Evolutionary conservation across 2,888 invertebrate species (phyloP).

Genomic region (Euspilapteryx auroguttella): DNA sequence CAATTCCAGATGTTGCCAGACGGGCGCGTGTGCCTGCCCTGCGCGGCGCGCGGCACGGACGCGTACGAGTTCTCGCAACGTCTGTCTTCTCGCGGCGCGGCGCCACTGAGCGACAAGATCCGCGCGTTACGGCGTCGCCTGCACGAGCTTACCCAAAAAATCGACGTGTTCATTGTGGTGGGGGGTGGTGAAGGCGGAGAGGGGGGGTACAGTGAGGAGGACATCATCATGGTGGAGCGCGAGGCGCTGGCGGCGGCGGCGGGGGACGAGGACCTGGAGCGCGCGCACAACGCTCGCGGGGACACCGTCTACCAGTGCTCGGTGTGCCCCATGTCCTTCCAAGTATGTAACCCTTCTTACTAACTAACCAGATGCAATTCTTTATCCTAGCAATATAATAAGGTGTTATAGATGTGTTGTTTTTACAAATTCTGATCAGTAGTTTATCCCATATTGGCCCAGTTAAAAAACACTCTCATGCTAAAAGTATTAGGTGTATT

Average conservation of each 20-base stretch:
- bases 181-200: conserved; percentile 19
- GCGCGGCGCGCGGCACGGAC: conserved; percentile 30
- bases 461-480: too few species aligned
- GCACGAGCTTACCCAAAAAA: conserved; percentile 43
- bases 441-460: too few species aligned
- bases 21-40: conserved; percentile 28
- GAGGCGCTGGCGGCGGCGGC: conserved; percentile 30
- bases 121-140: conserved; percentile 31
- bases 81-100: conserved; percentile 18
- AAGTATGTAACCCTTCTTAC: too few species aligned
- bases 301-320: conserved; percentile 43
- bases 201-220: conserved; percentile 38
- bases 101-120: conserved; percentile 44
- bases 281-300: conserved; percentile 28
- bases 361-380: too few species aligned
- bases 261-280: conserved; percentile 29
- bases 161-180: conserved; percentile 49
- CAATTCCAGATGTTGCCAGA: conserved; percentile 31
- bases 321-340: conserved; percentile 37
- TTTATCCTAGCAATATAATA: too few species aligned
- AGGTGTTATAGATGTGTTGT: too few species aligned
- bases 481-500: too few species aligned
- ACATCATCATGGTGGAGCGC: conserved; percentile 47
- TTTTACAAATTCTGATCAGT: too few species aligned
- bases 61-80: conserved; percentile 32